Evolutionary conservation across 2,888 invertebrate species (phyloP).

Genomic region (Sericinus montela): DNA sequence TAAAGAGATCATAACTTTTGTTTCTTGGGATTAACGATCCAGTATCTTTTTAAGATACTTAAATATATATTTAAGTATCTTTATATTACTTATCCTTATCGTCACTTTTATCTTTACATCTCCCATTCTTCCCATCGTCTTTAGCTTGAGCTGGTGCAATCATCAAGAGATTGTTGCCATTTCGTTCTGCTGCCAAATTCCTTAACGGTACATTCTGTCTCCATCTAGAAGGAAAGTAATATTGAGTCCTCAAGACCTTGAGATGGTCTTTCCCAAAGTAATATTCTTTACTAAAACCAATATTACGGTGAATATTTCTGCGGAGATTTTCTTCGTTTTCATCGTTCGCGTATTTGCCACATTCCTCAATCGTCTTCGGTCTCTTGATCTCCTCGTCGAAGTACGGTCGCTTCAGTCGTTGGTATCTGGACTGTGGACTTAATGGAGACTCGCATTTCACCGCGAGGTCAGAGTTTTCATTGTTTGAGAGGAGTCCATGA

Average conservation of each 20-base stretch:
- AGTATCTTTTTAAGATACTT: too few species aligned
- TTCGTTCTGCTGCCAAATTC: slow-evolving; percentile 71
- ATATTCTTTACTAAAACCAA: slow-evolving; percentile 41
- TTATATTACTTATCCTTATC: slow-evolving; percentile 26
- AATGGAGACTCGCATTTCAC: slow-evolving; percentile 77
- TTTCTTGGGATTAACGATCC: too few species aligned
- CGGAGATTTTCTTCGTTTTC: slow-evolving; percentile 62
- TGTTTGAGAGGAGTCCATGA: slow-evolving; percentile 62
- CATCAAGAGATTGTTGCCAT: slow-evolving; percentile 84
- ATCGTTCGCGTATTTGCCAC: slow-evolving; percentile 54
- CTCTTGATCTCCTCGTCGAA: slow-evolving; percentile 48
- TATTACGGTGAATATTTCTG: slow-evolving; percentile 35
- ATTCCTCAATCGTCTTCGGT: slow-evolving; percentile 40
- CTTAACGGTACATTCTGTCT: slow-evolving; percentile 69
- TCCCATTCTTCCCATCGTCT: slow-evolving; percentile 31
- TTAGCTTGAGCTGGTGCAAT: slow-evolving; percentile 77
- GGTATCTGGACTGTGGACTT: slow-evolving; percentile 53
- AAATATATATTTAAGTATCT: too few species aligned
- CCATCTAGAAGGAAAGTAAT: slow-evolving; percentile 60
- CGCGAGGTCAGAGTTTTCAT: slow-evolving; percentile 64
- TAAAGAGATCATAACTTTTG: not conserved
- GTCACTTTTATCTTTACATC: slow-evolving; percentile 34
- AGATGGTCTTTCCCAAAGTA: slow-evolving; percentile 61
- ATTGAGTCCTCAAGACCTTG: slow-evolving; percentile 57
- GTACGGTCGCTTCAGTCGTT: slow-evolving; percentile 55